Percentiles rank a stretch among this genome's conserved stretches.
These are phyloP conservation scores for Phyllotis vaccarum DNA, from an alignment of 2,797 vertebrate species.

Conservation along the genomic window DNA sequence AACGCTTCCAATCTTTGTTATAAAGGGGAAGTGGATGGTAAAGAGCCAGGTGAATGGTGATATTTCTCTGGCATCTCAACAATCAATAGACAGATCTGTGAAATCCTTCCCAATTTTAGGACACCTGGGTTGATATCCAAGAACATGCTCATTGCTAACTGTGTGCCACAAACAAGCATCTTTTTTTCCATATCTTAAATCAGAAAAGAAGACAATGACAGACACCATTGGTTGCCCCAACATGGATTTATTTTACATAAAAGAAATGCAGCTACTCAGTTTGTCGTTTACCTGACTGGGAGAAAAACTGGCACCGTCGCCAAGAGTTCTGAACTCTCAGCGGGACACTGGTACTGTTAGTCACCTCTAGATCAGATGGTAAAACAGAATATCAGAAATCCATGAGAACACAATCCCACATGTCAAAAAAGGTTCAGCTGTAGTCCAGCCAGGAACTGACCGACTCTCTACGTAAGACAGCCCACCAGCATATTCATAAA, in stretches of 20 bases:
- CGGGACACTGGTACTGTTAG: slow-evolving; percentile 89
- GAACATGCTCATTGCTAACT: slow-evolving; percentile 86
- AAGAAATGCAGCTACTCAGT: slow-evolving; percentile 82
- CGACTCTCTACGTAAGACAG: neutral
- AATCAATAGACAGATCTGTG: slow-evolving; percentile 41
- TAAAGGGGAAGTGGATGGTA: neutral
- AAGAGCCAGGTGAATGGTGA: slow-evolving; percentile 61
- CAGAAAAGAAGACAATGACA: slow-evolving; percentile 74
- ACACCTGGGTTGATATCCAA: neutral
- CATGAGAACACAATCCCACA: slow-evolving; percentile 22
- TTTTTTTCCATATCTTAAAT: slow-evolving; percentile 69
- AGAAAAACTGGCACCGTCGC: slow-evolving; percentile 95
- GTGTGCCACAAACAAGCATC: slow-evolving; percentile 80
- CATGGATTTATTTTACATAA: slow-evolving; percentile 64
- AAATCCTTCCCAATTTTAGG: slow-evolving; percentile 16
- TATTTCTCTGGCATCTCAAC: slow-evolving; percentile 70
- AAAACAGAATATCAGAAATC: slow-evolving; percentile 88
- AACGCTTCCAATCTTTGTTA: slow-evolving; percentile 60
- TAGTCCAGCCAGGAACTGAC: rapidly evolving
- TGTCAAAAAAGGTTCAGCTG: neutral
- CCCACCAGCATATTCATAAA: neutral
- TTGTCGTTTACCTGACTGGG: slow-evolving; percentile 92
- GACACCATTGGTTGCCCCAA: slow-evolving; percentile 71
- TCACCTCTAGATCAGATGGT: slow-evolving; percentile 89
- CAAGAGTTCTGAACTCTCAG: slow-evolving; percentile 93